Evolutionary conservation across 2,888 invertebrate species (phyloP).

Genomic region (Pegoplata infirma): DNA sequence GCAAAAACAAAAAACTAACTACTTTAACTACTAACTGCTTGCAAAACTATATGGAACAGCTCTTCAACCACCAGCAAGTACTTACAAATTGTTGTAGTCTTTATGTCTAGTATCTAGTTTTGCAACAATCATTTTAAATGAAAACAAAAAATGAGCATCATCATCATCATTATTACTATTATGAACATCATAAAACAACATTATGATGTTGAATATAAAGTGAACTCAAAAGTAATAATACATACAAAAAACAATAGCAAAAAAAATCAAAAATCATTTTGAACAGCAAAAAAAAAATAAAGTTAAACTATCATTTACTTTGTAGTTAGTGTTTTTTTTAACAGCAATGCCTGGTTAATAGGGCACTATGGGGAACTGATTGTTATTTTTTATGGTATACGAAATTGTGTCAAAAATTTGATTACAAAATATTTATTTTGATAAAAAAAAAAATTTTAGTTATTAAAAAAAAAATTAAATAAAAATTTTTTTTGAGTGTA

Average conservation of each 20-base stretch:
- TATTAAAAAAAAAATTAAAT: too few relatives aligned
- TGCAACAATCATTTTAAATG: constrained; percentile 13
- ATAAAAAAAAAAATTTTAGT: too few relatives aligned
- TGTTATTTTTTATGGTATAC: too few relatives aligned
- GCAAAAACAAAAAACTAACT: too few relatives aligned
- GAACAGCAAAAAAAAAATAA: too few relatives aligned
- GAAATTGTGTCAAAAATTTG: too few relatives aligned
- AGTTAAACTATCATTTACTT: not conserved
- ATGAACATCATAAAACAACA: constrained; percentile 15
- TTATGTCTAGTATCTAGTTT: constrained; percentile 31
- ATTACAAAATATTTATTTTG: too few relatives aligned
- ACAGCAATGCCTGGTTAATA: not conserved
- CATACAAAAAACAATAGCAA: not conserved
- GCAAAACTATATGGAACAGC: too few relatives aligned
- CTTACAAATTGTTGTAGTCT: not conserved
- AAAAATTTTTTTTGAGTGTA: too few relatives aligned
- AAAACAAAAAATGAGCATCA: constrained; percentile 9
- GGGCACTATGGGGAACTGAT: too few relatives aligned
- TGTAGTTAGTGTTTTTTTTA: not conserved
- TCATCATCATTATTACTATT: constrained; percentile 3
- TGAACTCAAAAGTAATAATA: not conserved
- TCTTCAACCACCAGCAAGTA: too few relatives aligned
- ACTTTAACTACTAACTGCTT: too few relatives aligned
- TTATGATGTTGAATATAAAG: not conserved
- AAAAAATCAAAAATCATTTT: not conserved